Evolutionary conservation across 2,888 invertebrate species (phyloP), one percentile per base, ranked within the genome.

Genomic region (Plagiodera versicolora): DNA sequence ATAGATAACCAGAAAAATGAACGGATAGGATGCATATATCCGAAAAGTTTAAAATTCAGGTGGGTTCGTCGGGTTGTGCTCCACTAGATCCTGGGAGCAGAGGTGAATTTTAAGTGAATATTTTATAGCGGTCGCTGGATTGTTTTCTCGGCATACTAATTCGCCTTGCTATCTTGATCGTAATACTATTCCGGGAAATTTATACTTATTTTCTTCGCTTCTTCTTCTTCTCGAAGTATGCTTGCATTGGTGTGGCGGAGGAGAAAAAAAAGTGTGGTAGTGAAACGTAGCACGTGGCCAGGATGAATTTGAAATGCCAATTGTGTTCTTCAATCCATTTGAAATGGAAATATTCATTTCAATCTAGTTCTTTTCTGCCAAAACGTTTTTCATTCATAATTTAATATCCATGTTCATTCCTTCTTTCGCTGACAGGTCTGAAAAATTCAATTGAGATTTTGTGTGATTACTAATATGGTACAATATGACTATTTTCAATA

Each of bases 41-140:
- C 54, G 54, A 61, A 61, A 58, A 61, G 18, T 61, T 61, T 58
- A 61, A 69, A 68, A 70, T 68, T 68, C 69, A 68, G 62, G 61
- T 67, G 67, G 69, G 66, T 65, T 65, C 39, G 24, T 54, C 56
- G 61, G 62, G 68, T 60, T 67, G 64, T 66, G 67, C 69, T 66
- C 65, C 59, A 63, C 52, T 61, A 67, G 51, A 30, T 56, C 46
- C 55, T 58, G 46, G 61, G 46, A 67, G 65, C 66, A 67, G 69
- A 70, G 67, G 66, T 67, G 71, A 71, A 72, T 72, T 70, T 67
- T 60, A 69, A 70, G 69, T 63, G 63, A 66, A 69, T 69, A 69
- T 39, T 39, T 68, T 69, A 63, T 59, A 66, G 62, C 68, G 72
- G 70, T 72, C 70, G 63, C 63, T 66, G 67, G 65, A 64, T 65